A percentile compares a stretch with the other conserved stretches of the same genome.
Evolutionary conservation across 2,797 vertebrate species (phyloP).

Genomic region (Falco cherrug): DNA sequence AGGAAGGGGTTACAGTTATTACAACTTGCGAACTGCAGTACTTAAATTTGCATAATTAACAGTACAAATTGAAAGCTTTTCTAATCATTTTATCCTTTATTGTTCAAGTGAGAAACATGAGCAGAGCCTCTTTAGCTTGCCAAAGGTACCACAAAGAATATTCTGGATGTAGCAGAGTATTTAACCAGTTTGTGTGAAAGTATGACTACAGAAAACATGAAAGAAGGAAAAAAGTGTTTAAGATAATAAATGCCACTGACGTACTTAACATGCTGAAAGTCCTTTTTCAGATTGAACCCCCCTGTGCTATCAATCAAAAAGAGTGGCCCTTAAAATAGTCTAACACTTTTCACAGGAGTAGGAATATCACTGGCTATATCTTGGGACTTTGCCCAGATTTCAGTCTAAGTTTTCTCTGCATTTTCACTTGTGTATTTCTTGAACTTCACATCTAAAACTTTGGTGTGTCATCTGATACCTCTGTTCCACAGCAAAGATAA

Average conservation of each 20-base stretch:
- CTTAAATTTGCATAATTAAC: neutral
- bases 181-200: constrained; percentile 4
- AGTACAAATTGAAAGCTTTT: neutral
- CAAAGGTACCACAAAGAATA: neutral
- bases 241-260: neutral
- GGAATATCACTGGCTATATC: neutral
- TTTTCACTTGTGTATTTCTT: neutral
- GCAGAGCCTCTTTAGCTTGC: neutral
- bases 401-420: neutral
- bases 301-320: neutral
- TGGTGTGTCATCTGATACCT: neutral
- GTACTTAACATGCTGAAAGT: neutral
- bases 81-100: neutral
- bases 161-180: neutral
- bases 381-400: neutral
- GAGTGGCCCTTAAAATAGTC: neutral
- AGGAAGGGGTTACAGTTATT: neutral
- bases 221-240: neutral
- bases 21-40: neutral
- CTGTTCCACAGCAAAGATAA: neutral
- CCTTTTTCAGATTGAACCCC: neutral
- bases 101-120: neutral
- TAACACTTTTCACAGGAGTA: neutral
- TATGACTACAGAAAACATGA: neutral
- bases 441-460: neutral